phyloP scores from a whole-genome alignment of 2,113 vertebrate genomes.

The Uropsilus gracilis region DNA sequence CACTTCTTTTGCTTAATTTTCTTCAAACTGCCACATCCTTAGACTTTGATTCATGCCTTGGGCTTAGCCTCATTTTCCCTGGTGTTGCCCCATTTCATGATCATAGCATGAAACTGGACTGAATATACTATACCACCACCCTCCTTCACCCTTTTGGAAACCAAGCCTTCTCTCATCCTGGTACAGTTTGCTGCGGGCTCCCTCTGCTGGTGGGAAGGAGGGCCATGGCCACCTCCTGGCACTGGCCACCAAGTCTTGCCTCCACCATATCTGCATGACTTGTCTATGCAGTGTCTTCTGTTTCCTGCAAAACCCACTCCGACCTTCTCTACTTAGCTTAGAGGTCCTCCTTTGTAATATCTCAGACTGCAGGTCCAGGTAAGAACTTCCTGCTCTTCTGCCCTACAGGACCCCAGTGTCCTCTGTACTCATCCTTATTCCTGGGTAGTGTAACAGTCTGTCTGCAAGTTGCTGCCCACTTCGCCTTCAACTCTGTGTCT shows the following conservation, averaged over 20 bases:
- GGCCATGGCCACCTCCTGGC: fast-evolving
- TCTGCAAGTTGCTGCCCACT: no score
- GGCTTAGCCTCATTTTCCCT: not conserved
- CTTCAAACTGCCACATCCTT: not conserved
- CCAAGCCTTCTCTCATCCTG: no score
- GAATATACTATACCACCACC: no score
- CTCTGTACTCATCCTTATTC: not conserved
- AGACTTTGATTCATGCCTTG: not conserved
- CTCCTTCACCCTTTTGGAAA: no score
- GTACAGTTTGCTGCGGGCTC: not conserved
- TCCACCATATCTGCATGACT: no score
- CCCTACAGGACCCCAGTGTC: not conserved
- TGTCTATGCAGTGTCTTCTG: not conserved
- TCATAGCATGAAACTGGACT: no score
- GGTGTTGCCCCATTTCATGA: not conserved
- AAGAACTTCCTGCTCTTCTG: not conserved
- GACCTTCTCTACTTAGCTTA: not conserved
- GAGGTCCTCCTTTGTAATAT: not conserved
- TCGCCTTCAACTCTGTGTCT: no score
- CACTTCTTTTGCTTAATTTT: not conserved
- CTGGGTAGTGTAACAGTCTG: not conserved
- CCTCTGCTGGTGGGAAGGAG: not conserved
- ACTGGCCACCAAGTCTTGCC: not conserved
- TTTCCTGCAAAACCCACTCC: not conserved
- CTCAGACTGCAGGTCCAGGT: not conserved